A percentile compares a stretch with the other conserved stretches of the same genome.
Conservation (phyloP, 2,888 invertebrate genomes). For the Tridacna gigas region DNA sequence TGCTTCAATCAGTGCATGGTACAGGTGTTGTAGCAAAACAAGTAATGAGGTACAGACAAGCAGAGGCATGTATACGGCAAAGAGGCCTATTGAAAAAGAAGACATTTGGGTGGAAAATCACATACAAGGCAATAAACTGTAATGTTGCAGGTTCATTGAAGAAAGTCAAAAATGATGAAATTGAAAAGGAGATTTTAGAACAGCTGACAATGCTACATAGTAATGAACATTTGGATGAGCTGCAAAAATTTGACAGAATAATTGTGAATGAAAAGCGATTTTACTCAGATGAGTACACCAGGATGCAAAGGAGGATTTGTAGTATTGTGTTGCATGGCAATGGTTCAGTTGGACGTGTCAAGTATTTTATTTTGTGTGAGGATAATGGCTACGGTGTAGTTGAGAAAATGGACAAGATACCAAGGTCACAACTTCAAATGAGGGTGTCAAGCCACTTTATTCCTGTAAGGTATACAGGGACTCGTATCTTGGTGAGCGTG, state of each 20-base stretch:
- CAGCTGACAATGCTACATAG: conserved; percentile 24
- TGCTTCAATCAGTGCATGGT: conserved; percentile 34
- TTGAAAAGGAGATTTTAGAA: conserved; percentile 27
- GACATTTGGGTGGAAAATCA: conserved; percentile 19
- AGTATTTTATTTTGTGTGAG: conserved; percentile 22
- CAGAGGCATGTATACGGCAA: too few relatives aligned
- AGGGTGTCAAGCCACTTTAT: neutral
- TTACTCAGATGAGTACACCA: conserved; percentile 22
- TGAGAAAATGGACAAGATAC: neutral
- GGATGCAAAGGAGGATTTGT: conserved; percentile 38
- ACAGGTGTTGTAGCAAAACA: conserved; percentile 36
- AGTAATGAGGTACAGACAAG: too few relatives aligned
- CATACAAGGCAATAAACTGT: conserved; percentile 17
- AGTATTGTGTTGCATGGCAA: conserved; percentile 29
- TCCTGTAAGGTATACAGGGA: neutral
- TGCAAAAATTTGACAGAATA: conserved; percentile 27
- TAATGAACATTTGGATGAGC: conserved; percentile 14
- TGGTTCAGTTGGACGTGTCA: conserved; percentile 20
- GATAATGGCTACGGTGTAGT: conserved; percentile 1
- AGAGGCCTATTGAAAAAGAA: conserved; percentile 1
- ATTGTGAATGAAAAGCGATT: conserved; percentile 22
- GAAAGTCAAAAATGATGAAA: conserved; percentile 23
- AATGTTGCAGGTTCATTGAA: conserved; percentile 27
- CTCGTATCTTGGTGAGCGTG: neutral
- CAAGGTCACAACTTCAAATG: neutral